A percentile compares a stretch with the other conserved stretches of the same genome.
Conservation (phyloP, 2,888 invertebrate genomes). For the Pachymerium ferrugineum region DNA sequence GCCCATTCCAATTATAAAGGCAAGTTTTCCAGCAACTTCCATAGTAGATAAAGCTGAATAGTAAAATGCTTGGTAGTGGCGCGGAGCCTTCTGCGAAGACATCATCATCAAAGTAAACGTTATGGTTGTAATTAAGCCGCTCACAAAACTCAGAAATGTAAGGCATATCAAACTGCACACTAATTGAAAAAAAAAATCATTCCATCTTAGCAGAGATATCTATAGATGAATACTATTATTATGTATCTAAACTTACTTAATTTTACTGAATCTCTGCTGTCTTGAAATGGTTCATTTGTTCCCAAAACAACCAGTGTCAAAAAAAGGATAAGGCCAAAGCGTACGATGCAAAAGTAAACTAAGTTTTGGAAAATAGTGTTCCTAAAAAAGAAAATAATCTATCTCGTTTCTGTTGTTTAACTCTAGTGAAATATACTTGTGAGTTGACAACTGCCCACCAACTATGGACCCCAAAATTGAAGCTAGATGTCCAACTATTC, state of each 20-base stretch:
- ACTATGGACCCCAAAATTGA: conserved; percentile 20
- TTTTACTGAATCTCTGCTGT: neutral
- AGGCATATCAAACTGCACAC: conserved; percentile 7
- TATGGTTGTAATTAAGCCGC: neutral
- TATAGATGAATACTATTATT: neutral
- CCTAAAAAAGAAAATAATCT: neutral
- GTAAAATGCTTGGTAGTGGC: neutral
- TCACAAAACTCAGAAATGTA: conserved; percentile 5
- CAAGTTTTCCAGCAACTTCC: conserved; percentile 8
- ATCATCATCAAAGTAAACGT: conserved; percentile 26
- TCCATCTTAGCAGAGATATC: too few species aligned
- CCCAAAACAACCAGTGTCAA: neutral
- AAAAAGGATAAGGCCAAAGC: neutral
- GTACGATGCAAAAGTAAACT: neutral
- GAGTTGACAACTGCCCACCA: neutral
- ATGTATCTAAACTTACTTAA: neutral
- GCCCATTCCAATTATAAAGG: conserved; percentile 1
- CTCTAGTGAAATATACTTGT: neutral
- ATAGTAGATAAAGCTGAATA: neutral
- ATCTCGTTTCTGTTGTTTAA: too few species aligned
- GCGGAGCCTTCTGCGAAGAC: neutral
- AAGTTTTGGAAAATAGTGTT: neutral
- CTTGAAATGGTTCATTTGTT: conserved; percentile 17
- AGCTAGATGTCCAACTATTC: conserved; percentile 17
- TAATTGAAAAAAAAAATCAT: too few species aligned